A percentile compares a stretch with the other conserved stretches of the same genome.
phyloP scores from a whole-genome alignment of 2,113 vertebrate species.

The Centropus bengalensis region DNA sequence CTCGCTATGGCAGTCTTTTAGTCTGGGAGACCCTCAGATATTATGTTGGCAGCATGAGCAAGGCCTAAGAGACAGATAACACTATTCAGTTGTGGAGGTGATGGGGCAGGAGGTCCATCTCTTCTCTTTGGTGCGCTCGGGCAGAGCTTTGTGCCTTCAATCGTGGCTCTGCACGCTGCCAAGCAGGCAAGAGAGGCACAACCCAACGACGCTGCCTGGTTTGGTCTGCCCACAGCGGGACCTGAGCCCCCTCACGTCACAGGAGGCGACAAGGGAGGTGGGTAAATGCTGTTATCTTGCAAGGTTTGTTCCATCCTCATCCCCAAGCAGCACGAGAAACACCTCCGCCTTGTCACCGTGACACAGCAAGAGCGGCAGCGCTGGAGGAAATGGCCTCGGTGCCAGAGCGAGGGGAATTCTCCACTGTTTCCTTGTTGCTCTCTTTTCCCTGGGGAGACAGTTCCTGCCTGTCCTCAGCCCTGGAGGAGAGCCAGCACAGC shows the following conservation, averaged over 20 bases:
- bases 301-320: not conserved
- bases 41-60: conserved; percentile 7
- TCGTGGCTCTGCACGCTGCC: not conserved
- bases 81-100: not conserved
- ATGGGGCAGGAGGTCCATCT: not conserved
- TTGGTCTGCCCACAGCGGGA: not conserved
- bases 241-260: rapidly evolving
- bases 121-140: not conserved
- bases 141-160: not conserved
- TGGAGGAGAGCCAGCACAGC: not conserved
- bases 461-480: not conserved
- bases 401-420: not conserved
- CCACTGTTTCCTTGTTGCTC: not conserved
- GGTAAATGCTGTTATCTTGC: not conserved
- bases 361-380: not conserved
- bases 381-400: not conserved
- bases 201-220: not conserved
- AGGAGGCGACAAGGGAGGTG: not conserved
- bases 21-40: conserved; percentile 14
- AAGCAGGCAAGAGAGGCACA: not conserved
- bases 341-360: not conserved
- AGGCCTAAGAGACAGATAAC: conserved; percentile 62
- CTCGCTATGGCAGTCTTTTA: conserved; percentile 24
- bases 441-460: not conserved
- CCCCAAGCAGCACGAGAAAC: not conserved